Conservation (phyloP, 1,140 invertebrate genomes). For the Philotrypesis tridentata region DNA sequence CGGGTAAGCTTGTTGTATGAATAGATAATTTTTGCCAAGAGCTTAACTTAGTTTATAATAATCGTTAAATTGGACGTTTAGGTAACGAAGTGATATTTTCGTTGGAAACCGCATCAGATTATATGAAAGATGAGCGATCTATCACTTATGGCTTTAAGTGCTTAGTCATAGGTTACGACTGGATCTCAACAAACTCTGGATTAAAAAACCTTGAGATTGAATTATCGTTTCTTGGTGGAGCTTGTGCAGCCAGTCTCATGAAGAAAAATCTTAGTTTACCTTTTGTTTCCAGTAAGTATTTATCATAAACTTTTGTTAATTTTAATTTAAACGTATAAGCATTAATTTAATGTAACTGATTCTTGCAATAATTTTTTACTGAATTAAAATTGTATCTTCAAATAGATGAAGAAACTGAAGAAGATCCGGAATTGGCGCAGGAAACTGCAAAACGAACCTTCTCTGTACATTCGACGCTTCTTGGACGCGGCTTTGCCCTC, state of each 20-base stretch:
- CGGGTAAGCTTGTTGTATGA: conserved; percentile 74
- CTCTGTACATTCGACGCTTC: conserved; percentile 81
- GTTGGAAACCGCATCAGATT: conserved; percentile 95
- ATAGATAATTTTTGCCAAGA: background rate
- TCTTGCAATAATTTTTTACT: conserved; percentile 2
- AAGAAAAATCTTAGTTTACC: conserved; percentile 88
- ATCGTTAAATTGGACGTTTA: conserved; percentile 48
- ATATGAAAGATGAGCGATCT: conserved; percentile 92
- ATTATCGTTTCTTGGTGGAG: conserved; percentile 90
- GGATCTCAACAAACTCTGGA: conserved; percentile 78
- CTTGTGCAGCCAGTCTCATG: conserved; percentile 91
- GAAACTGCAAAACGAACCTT: conserved; percentile 83
- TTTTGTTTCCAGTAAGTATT: conserved; percentile 75
- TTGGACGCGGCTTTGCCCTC: conserved; percentile 94
- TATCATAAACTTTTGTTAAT: background rate
- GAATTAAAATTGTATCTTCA: conserved; percentile 42
- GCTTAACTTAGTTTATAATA: background rate
- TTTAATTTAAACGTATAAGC: background rate
- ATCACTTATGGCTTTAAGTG: conserved; percentile 93
- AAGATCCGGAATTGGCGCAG: conserved; percentile 82
- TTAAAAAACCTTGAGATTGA: conserved; percentile 91
- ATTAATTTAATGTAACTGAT: no score
- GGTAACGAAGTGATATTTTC: conserved; percentile 97
- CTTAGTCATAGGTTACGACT: conserved; percentile 93
- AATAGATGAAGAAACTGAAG: conserved; percentile 83